phyloP scores from a whole-genome alignment of 1,140 invertebrate species.

The Heliothis subflexa region DNA sequence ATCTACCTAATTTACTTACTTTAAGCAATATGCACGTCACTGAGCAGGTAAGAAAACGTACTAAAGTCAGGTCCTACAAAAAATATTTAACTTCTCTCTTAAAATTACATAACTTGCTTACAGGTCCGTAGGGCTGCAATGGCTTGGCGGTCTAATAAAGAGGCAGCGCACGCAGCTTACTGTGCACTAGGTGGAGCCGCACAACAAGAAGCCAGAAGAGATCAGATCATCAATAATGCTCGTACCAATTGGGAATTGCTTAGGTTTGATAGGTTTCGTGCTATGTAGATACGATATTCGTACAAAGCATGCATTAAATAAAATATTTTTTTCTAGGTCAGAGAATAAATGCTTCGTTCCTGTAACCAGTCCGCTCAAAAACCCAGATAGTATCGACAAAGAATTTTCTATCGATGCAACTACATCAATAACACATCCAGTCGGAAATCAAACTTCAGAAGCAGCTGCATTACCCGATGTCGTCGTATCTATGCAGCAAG shows the following conservation, averaged over 20 bases:
- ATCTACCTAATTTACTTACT: constrained; percentile 90
- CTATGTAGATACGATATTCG: too few species aligned
- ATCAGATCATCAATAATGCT: constrained; percentile 93
- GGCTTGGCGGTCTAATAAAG: constrained; percentile 92
- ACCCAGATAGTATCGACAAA: constrained; percentile 67
- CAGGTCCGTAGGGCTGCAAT: constrained; percentile 90
- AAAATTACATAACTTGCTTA: constrained; percentile 47
- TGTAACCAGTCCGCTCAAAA: constrained; percentile 62
- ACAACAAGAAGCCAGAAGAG: constrained; percentile 89
- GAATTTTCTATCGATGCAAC: constrained; percentile 67
- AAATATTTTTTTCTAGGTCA: constrained; percentile 68
- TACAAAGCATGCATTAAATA: not conserved
- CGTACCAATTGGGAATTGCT: constrained; percentile 93
- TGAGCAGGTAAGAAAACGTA: constrained; percentile 86
- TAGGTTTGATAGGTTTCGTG: constrained; percentile 72
- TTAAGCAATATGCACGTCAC: constrained; percentile 92
- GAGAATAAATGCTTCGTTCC: constrained; percentile 87
- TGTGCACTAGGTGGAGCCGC: constrained; percentile 89
- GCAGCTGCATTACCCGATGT: constrained; percentile 64
- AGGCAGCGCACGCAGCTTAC: constrained; percentile 89
- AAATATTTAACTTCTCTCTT: not conserved
- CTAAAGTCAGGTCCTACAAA: too few species aligned
- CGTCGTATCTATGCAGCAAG: constrained; percentile 64
- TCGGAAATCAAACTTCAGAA: constrained; percentile 63
- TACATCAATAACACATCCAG: constrained; percentile 59